Evolutionary conservation across 2,113 vertebrate genomes (phyloP), one percentile per base, ranked within the genome.

Genomic region (Tetrao urogallus): DNA sequence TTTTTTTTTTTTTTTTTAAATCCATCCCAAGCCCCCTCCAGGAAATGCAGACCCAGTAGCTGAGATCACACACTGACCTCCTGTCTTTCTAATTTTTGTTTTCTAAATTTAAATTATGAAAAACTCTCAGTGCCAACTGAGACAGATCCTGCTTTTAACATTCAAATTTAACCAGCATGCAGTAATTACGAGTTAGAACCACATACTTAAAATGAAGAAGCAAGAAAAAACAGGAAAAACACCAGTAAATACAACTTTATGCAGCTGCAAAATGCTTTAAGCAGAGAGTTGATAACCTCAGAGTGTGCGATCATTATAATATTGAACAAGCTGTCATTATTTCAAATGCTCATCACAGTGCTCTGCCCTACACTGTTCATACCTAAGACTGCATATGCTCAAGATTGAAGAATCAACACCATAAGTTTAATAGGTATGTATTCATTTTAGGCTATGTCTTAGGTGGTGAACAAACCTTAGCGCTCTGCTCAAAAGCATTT

Each of bases 151-250:
- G 50, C 76, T 92, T 83, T 96, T 94, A 93, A 38, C 52, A 60
- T 80, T 90, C 80, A 88, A 76, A 92, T 92, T 71, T 86, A 88
- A 94, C 42, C 92, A 95, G 76, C 42, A 86, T 74, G 85, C 64
- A 82, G 60, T 77, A 95, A 94, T 93, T 92, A 88, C 6, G 34
- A 72, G 34, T 89, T 67, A 74, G 47, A 93, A 83, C 21, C 40
- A 86, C 17, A 14, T 24, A 88, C 54, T 90, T 88, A 70, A 96
- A 94, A 93, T 24, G 25, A 50, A 86, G 34, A 60, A 74, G 48
- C 25, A 93, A 82, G 56, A 82, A 91, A 91, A 89, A 95, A 43
- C 43, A 65, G 20, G 74, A 87, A 94, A 84, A 94, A 50, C 9
- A 90, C 5, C 65, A 65, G 34, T 22, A 83, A 7, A 38, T 25